Evolutionary conservation across 2,888 invertebrate genomes (phyloP).

Genomic region (Cephus spinipes): DNA sequence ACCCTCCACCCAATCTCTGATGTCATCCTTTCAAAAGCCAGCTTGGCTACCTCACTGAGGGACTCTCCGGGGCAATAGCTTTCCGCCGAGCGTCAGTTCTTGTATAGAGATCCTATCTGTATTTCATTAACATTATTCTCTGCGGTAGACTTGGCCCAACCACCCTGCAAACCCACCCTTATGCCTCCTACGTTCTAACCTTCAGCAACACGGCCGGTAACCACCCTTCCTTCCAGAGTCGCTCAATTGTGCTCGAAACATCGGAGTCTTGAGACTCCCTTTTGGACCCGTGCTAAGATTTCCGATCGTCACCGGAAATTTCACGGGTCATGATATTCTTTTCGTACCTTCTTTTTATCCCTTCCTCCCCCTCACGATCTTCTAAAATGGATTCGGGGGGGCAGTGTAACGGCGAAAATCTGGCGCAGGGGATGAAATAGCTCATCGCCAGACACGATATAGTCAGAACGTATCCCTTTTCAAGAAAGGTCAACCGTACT

Average conservation of each 20-base stretch:
- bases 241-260: constrained; percentile 48
- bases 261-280: constrained; percentile 17
- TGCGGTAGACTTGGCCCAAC: constrained; percentile 49
- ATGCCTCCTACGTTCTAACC: constrained; percentile 15
- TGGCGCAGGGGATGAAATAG: too few relatives aligned
- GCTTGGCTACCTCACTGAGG: too few relatives aligned
- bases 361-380: too few relatives aligned
- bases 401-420: too few relatives aligned
- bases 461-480: too few relatives aligned
- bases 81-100: constrained; percentile 41
- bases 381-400: too few relatives aligned
- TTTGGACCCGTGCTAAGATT: too few relatives aligned
- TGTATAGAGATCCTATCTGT: constrained; percentile 65
- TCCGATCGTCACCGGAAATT: constrained; percentile 2
- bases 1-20: too few relatives aligned
- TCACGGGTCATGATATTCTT: neutral
- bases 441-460: too few relatives aligned
- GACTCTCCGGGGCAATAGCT: constrained; percentile 49
- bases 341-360: neutral
- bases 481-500: too few relatives aligned
- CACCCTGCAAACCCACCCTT: constrained; percentile 24
- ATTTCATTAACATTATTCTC: constrained; percentile 67
- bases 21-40: too few relatives aligned
- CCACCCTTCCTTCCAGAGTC: constrained; percentile 26
- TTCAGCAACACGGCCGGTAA: constrained; percentile 20